These are phyloP conservation scores for Drosophila pseudoananassae DNA, from an alignment of 1,140 invertebrate genomes.

Conservation along the genomic window DNA sequence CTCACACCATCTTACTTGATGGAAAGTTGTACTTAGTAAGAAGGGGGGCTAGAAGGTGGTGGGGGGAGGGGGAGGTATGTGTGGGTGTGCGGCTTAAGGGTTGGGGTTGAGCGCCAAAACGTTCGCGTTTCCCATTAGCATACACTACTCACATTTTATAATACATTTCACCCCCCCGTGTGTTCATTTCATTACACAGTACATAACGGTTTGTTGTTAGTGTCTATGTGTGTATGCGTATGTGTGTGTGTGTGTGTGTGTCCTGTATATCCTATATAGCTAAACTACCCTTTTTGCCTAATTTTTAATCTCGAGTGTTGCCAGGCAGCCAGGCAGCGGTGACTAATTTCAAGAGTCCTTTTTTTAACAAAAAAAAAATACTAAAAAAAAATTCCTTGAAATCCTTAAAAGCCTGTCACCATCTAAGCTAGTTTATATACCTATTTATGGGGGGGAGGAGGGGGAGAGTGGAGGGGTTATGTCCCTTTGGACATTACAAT, in stretches of 20 bases:
- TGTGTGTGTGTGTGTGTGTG: conserved; percentile 18
- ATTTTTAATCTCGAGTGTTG: conserved; percentile 77
- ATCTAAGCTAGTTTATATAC: conserved; percentile 41
- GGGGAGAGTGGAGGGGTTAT: no score
- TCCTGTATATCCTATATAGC: conserved; percentile 2
- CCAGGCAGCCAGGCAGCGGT: conserved; percentile 45
- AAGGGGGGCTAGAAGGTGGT: no score
- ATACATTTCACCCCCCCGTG: conserved; percentile 41
- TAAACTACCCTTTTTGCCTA: conserved; percentile 81
- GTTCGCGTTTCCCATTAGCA: conserved; percentile 73
- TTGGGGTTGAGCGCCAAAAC: conserved; percentile 9
- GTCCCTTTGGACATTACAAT: conserved; percentile 63
- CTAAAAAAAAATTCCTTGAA: background rate
- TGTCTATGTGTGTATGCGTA: background rate
- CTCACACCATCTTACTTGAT: background rate
- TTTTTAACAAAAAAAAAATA: no score
- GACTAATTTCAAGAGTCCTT: conserved; percentile 3
- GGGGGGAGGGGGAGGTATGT: background rate
- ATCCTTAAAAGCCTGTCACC: conserved; percentile 6
- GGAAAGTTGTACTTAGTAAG: conserved; percentile 35
- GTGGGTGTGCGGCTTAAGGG: conserved; percentile 2
- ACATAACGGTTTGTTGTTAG: conserved; percentile 51
- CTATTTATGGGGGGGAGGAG: no score
- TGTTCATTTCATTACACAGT: conserved; percentile 73
- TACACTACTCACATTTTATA: conserved; percentile 82